Evolutionary conservation across 1,140 invertebrate species (phyloP).

Genomic region (Bombus pascuorum): DNA sequence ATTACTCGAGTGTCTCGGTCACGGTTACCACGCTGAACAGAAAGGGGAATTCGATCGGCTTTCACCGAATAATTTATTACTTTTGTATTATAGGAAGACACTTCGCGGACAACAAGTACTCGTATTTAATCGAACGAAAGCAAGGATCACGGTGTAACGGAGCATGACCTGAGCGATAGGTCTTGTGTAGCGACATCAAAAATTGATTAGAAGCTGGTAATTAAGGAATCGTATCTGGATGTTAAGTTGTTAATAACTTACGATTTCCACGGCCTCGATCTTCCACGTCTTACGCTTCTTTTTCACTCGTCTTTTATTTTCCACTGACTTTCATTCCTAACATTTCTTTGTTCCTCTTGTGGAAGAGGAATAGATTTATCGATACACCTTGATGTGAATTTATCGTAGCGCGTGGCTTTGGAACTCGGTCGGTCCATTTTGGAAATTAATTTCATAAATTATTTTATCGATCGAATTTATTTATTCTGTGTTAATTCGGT

Average conservation of each 20-base stretch:
- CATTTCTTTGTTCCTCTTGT: accelerated
- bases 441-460: no score
- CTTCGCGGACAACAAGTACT: not conserved
- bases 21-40: slow-evolving; percentile 11
- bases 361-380: no score
- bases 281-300: not conserved
- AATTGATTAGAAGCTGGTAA: not conserved
- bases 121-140: slow-evolving; percentile 2
- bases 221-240: not conserved
- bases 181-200: not conserved
- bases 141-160: not conserved
- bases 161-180: not conserved
- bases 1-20: slow-evolving; percentile 31
- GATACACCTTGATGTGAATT: no score
- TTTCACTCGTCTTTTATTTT: not conserved
- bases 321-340: not conserved
- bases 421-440: no score
- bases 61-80: slow-evolving; percentile 42
- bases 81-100: not conserved
- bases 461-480: no score
- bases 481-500: no score
- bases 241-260: no score
- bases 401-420: no score
- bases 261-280: not conserved
- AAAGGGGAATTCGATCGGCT: slow-evolving; percentile 34